Conservation (phyloP, 92 coral and sea anemone species). For the Zoanthus sansibaricus region DNA sequence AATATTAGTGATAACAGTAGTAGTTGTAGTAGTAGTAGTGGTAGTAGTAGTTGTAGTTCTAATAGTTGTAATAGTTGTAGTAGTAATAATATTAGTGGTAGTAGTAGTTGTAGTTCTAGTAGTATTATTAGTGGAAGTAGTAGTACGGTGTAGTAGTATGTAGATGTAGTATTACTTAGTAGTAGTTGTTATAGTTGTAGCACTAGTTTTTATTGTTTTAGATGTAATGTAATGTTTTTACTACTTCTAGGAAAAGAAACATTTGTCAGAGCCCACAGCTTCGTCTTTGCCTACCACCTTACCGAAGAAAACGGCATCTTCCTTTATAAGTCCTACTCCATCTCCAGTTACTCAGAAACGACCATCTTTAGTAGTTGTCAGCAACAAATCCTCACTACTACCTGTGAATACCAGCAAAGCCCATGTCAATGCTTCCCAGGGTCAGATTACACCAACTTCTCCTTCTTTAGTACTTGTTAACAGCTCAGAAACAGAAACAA, state of each 20-base stretch:
- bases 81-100: too few species aligned
- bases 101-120: too few species aligned
- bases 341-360: not conserved
- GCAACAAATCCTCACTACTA: not conserved
- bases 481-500: slow-evolving; percentile 21
- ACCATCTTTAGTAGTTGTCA: not conserved
- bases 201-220: not conserved
- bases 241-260: slow-evolving; percentile 24
- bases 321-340: not conserved
- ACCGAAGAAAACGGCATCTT: not conserved
- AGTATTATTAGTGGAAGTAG: not conserved
- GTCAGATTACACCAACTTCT: not conserved
- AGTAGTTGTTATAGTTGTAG: too few species aligned
- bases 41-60: not conserved
- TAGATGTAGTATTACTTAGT: too few species aligned
- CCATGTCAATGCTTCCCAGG: not conserved
- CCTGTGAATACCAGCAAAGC: not conserved
- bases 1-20: too few species aligned
- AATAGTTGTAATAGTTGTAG: not conserved
- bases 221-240: not conserved
- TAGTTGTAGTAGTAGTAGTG: too few species aligned
- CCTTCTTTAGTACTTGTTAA: slow-evolving; percentile 40
- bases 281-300: slow-evolving; percentile 10
- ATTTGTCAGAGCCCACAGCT: slow-evolving; percentile 27
- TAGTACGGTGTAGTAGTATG: too few species aligned